These are phyloP conservation scores for Dinoponera quadriceps DNA, from an alignment of 1,140 invertebrate genomes.

Conservation along the genomic window DNA sequence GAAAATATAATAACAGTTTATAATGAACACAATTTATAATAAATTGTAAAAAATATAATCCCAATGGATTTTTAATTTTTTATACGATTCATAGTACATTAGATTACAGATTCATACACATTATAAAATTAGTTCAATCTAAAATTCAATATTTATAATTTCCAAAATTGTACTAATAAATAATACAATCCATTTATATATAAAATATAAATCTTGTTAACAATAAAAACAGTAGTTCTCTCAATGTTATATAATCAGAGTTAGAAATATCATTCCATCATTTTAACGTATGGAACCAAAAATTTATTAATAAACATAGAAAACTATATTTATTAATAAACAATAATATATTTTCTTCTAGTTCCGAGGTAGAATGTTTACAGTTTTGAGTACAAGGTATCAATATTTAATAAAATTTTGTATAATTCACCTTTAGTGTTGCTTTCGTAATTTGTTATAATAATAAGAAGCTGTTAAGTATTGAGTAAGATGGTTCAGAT, in stretches of 20 bases:
- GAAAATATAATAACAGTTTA: background rate
- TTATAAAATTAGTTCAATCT: constrained; percentile 2
- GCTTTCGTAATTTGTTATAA: no score
- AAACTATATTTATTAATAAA: no score
- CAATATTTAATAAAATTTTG: no score
- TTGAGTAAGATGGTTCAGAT: background rate
- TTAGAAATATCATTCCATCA: background rate
- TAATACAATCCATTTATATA: background rate
- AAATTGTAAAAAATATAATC: constrained; percentile 7
- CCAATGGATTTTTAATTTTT: background rate
- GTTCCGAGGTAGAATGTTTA: no score
- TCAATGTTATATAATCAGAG: constrained; percentile 9
- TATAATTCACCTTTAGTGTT: no score
- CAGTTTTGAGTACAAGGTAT: no score
- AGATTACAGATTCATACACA: background rate
- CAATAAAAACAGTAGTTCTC: background rate
- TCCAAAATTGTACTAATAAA: background rate
- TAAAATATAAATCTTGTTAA: background rate
- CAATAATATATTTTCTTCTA: no score
- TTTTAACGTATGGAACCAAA: background rate
- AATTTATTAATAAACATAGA: no score
- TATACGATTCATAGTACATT: background rate
- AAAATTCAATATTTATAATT: background rate
- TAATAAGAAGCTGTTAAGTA: background rate
- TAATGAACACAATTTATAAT: background rate